A percentile compares a stretch with the other conserved stretches of the same genome.
These are phyloP conservation scores for Paramormyrops hopkinsi DNA, from an alignment of 2,797 vertebrate genomes.

Conservation along the genomic window DNA sequence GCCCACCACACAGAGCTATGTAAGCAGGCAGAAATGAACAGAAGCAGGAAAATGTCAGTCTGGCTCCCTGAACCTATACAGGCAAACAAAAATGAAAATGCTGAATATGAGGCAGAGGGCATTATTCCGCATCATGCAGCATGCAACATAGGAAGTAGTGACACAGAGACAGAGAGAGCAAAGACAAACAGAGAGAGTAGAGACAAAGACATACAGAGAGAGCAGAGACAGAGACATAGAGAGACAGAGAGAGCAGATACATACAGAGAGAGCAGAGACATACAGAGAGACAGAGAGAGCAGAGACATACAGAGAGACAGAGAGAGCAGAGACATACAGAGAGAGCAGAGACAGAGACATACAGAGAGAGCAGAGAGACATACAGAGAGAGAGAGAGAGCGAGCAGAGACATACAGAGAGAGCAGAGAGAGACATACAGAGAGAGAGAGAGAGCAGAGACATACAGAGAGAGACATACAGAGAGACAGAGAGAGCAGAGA, in stretches of 20 bases:
- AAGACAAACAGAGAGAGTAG: neutral
- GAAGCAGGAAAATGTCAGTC: neutral
- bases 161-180: neutral
- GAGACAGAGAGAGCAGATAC: neutral
- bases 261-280: neutral
- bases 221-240: neutral
- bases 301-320: neutral
- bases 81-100: neutral
- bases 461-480: too few relatives aligned
- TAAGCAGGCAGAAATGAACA: slow-evolving; percentile 13
- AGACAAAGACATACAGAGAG: neutral
- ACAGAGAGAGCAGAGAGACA: neutral
- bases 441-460: too few relatives aligned
- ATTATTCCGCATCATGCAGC: neutral
- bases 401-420: too few relatives aligned
- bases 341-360: neutral
- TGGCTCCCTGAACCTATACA: neutral
- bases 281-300: neutral
- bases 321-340: neutral
- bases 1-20: slow-evolving; percentile 70
- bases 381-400: too few relatives aligned
- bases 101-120: neutral
- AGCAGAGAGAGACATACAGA: too few relatives aligned
- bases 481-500: too few relatives aligned
- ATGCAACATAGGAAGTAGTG: neutral